These are phyloP conservation scores for Sebastes diaconus DNA, from an alignment of 2,797 vertebrate species.

Conservation along the genomic window DNA sequence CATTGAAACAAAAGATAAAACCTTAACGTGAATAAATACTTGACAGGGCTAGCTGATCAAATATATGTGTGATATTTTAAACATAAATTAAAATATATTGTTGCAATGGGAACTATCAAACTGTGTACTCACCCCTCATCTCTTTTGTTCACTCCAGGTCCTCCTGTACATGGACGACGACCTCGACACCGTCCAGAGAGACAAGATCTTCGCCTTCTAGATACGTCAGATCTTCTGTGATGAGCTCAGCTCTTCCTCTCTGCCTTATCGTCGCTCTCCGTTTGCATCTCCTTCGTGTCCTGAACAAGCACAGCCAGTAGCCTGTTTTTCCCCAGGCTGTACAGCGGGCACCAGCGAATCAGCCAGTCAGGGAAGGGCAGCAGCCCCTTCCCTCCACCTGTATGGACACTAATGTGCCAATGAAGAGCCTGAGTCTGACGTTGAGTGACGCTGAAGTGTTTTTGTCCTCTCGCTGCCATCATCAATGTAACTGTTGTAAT, in stretches of 20 bases:
- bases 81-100: not conserved
- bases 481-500: constrained; percentile 59
- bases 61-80: not conserved
- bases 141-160: constrained; percentile 79
- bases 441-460: constrained; percentile 46
- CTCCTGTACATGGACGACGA: constrained; percentile 96
- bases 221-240: not conserved
- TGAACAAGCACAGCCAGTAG: constrained; percentile 63
- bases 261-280: constrained; percentile 60
- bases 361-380: constrained; percentile 22
- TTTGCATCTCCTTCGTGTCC: constrained; percentile 6
- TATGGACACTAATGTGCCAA: constrained; percentile 77
- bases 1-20: not conserved
- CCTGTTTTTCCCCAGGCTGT: constrained; percentile 30
- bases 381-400: constrained; percentile 15
- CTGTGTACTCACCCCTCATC: not conserved
- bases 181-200: constrained; percentile 92
- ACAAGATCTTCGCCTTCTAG: constrained; percentile 97
- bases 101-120: not conserved
- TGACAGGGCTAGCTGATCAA: not conserved
- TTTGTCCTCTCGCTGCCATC: constrained; percentile 58
- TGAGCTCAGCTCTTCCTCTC: constrained; percentile 50
- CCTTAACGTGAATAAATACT: not conserved
- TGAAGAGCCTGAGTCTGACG: constrained; percentile 36
- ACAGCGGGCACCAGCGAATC: constrained; percentile 30